Evolutionary conservation across 2,113 vertebrate genomes (phyloP).

Genomic region (Calidris pygmaea): DNA sequence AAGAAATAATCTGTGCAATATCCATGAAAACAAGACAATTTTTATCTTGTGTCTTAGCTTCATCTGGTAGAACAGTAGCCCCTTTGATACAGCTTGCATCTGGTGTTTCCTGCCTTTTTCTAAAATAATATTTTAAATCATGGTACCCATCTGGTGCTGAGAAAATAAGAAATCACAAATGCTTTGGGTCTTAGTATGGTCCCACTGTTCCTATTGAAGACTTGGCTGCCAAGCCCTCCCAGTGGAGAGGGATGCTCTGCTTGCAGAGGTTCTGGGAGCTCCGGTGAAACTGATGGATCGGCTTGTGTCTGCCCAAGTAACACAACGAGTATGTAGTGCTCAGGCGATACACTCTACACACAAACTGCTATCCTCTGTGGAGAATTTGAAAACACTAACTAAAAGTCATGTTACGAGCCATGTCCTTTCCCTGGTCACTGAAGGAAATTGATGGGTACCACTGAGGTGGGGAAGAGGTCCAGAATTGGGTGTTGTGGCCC

Average conservation of each 20-base stretch:
- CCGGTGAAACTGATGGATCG: not conserved
- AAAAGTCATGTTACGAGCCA: not conserved
- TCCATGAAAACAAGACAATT: not conserved
- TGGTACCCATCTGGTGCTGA: not conserved
- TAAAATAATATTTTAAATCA: not conserved
- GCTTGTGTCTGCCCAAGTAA: not conserved
- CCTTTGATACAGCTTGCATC: not conserved
- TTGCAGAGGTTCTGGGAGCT: not conserved
- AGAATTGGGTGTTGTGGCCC: not conserved
- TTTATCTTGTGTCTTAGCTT: not conserved
- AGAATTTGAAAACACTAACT: not conserved
- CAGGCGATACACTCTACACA: not conserved
- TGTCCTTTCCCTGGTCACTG: not conserved
- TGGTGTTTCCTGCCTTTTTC: not conserved
- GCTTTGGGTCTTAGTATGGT: not conserved
- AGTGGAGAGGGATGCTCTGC: not conserved
- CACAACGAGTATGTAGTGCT: not conserved
- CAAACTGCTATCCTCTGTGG: not conserved
- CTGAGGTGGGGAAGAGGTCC: not conserved
- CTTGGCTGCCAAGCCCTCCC: not conserved
- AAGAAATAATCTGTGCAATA: not conserved
- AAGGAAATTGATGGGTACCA: not conserved
- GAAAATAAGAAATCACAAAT: conserved; percentile 20
- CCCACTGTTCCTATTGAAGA: not conserved
- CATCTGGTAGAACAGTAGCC: not conserved